Evolutionary conservation across 2,888 invertebrate genomes (phyloP).

Genomic region (Pristionchus japonicus): DNA sequence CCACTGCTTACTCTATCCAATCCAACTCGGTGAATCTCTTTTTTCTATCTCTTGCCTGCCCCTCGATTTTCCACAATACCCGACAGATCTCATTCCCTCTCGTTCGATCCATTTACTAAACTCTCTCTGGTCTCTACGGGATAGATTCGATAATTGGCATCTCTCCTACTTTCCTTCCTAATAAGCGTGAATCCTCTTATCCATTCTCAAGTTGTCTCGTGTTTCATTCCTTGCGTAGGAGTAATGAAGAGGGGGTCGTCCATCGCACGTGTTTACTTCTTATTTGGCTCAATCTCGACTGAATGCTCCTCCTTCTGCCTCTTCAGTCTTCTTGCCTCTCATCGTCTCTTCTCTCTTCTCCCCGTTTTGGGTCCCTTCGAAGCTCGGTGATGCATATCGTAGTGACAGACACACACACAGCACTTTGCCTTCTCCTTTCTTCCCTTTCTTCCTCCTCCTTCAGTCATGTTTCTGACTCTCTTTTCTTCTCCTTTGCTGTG

Average conservation of each 20-base stretch:
- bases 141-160: conserved; percentile 2
- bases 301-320: conserved; percentile 10
- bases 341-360: background rate
- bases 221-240: conserved; percentile 26
- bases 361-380: background rate
- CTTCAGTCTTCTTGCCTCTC: conserved; percentile 9
- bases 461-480: conserved; percentile 19
- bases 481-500: background rate
- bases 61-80: background rate
- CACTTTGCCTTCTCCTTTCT: conserved; percentile 20
- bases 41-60: background rate
- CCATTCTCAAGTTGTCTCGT: background rate
- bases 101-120: background rate
- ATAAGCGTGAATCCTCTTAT: background rate
- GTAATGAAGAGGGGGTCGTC: background rate
- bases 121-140: background rate
- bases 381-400: conserved; percentile 34
- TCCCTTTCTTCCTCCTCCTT: background rate
- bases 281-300: conserved; percentile 35
- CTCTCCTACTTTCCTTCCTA: background rate
- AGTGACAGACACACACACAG: conserved; percentile 33
- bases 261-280: conserved; percentile 25
- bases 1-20: background rate
- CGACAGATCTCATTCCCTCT: background rate
- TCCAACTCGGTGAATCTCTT: background rate